phyloP scores from a whole-genome alignment of 1,140 invertebrate genomes.

The Stegodyphus mimosarum region DNA sequence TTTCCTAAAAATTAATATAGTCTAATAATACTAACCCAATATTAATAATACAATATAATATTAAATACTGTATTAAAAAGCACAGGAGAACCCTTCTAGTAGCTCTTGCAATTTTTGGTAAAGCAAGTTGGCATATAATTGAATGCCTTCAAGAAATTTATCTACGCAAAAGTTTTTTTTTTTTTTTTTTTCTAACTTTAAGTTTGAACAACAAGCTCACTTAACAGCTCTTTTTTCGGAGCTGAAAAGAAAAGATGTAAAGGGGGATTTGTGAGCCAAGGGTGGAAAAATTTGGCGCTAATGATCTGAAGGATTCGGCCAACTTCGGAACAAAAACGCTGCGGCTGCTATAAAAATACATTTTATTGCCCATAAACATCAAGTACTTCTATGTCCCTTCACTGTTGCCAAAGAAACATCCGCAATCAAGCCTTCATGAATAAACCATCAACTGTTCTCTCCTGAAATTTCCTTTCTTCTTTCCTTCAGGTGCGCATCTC shows the following conservation, averaged over 20 bases:
- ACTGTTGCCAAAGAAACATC: background rate
- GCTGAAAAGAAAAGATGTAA: slow-evolving; percentile 11
- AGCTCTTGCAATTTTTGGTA: too few species aligned
- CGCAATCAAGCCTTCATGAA: slow-evolving; percentile 47
- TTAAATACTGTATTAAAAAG: too few species aligned
- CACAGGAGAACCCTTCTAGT: too few species aligned
- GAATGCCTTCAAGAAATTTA: too few species aligned
- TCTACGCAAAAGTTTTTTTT: too few species aligned
- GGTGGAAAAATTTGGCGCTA: slow-evolving; percentile 34
- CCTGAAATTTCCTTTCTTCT: background rate
- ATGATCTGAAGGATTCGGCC: slow-evolving; percentile 24
- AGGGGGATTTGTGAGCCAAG: background rate
- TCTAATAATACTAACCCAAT: too few species aligned
- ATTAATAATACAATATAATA: too few species aligned
- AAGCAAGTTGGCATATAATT: too few species aligned
- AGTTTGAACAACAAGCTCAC: background rate
- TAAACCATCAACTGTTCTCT: slow-evolving; percentile 28
- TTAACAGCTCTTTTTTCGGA: background rate
- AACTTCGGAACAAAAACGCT: slow-evolving; percentile 1
- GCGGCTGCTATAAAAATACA: slow-evolving; percentile 32
- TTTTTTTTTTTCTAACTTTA: background rate
- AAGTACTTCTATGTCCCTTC: background rate
- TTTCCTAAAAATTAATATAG: too few species aligned
- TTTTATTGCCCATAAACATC: slow-evolving; percentile 56
- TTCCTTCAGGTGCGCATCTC: slow-evolving; percentile 24